Evolutionary conservation across 2,113 vertebrate genomes (phyloP).

Genomic region (Rhynchopsitta pachyrhyncha): DNA sequence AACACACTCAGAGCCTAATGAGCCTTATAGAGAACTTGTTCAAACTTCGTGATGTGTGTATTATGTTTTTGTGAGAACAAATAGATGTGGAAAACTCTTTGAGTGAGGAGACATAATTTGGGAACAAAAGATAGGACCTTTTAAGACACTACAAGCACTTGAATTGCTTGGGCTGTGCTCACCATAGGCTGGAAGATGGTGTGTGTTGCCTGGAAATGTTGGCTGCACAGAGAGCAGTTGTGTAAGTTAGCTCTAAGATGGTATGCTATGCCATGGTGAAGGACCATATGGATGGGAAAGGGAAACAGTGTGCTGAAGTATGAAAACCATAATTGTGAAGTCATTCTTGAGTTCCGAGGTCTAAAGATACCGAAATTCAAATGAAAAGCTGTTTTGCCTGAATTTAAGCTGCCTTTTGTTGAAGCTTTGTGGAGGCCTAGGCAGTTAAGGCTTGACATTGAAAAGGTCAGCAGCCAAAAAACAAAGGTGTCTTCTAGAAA

Average conservation of each 20-base stretch:
- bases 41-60: background rate
- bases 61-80: background rate
- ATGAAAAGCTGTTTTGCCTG: background rate
- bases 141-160: background rate
- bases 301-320: background rate
- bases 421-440: background rate
- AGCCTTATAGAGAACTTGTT: background rate
- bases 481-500: background rate
- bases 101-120: background rate
- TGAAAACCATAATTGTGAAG: background rate
- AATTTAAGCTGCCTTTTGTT: background rate
- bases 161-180: background rate
- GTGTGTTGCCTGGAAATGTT: background rate
- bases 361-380: background rate
- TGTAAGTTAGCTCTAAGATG: background rate
- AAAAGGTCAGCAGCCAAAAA: background rate
- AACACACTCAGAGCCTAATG: background rate
- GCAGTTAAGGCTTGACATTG: background rate
- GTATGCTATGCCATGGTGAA: rapidly evolving
- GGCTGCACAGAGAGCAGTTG: background rate
- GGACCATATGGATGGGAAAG: background rate
- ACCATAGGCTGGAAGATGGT: background rate
- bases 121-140: background rate
- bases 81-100: background rate
- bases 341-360: background rate